Evolutionary conservation across 2,888 invertebrate genomes (phyloP).

Genomic region (Biston stratarius): DNA sequence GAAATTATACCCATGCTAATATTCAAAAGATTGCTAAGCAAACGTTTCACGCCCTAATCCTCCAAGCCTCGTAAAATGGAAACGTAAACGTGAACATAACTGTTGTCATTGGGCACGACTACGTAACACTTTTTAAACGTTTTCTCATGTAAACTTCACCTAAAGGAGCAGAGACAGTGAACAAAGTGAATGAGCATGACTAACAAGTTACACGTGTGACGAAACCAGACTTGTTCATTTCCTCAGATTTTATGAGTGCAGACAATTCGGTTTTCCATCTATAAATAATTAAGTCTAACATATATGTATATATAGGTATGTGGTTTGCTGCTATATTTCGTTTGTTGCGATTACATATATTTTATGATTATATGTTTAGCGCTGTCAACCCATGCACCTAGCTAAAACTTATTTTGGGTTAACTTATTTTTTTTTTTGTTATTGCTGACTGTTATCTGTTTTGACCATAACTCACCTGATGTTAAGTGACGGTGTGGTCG

Average conservation of each 20-base stretch:
- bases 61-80: conserved; percentile 27
- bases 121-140: conserved; percentile 58
- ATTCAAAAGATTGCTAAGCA: conserved; percentile 27
- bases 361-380: too few relatives aligned
- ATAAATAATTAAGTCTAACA: not conserved
- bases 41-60: conserved; percentile 34
- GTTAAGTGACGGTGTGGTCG: too few relatives aligned
- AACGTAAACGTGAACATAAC: conserved; percentile 36
- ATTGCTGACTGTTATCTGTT: too few relatives aligned
- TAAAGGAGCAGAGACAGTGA: conserved; percentile 13
- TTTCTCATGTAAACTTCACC: conserved; percentile 54
- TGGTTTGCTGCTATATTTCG: too few relatives aligned
- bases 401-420: too few relatives aligned
- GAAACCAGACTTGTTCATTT: too few relatives aligned
- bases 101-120: conserved; percentile 53
- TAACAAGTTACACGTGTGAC: conserved; percentile 18
- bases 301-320: too few relatives aligned
- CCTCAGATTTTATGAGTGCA: not conserved
- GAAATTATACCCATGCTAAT: conserved; percentile 16
- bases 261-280: not conserved
- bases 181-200: conserved; percentile 40
- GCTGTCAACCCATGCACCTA: too few relatives aligned
- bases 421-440: too few relatives aligned
- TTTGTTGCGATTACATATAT: too few relatives aligned
- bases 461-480: too few relatives aligned